A percentile compares a stretch with the other conserved stretches of the same genome.
These are phyloP conservation scores for Rhadina sibilatrix DNA, from an alignment of 2,113 vertebrate genomes.

Conservation along the genomic window DNA sequence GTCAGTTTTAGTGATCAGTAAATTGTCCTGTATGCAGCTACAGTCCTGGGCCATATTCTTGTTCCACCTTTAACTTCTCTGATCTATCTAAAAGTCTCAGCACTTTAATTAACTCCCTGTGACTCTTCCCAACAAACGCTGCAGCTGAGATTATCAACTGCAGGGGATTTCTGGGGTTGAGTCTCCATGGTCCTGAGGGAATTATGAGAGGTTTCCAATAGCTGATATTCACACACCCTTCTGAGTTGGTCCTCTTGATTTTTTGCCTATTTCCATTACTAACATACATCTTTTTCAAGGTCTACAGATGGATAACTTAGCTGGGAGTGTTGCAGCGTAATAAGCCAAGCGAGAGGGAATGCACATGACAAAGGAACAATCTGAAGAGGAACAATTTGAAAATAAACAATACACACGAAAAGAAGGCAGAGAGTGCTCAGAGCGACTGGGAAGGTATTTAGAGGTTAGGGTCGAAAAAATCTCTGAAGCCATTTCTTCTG, in stretches of 20 bases:
- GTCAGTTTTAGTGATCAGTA: background rate
- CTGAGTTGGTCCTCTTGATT: background rate
- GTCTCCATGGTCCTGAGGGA: background rate
- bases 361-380: background rate
- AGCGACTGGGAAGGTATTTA: background rate
- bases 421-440: background rate
- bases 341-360: background rate
- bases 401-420: background rate
- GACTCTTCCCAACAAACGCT: background rate
- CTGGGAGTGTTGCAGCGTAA: background rate
- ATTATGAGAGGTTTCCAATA: background rate
- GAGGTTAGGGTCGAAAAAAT: constrained; percentile 23
- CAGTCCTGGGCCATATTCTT: background rate
- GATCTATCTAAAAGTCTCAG: background rate
- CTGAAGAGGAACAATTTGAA: background rate
- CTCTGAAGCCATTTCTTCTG: constrained; percentile 29
- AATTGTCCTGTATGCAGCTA: background rate
- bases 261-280: background rate
- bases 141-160: background rate
- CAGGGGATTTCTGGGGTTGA: background rate
- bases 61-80: background rate
- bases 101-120: background rate
- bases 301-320: background rate
- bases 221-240: background rate
- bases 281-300: background rate